Percentiles rank a stretch among this genome's conserved stretches.
These are phyloP conservation scores for Xestobium rufovillosum DNA, from an alignment of 2,888 invertebrate genomes.

Conservation along the genomic window DNA sequence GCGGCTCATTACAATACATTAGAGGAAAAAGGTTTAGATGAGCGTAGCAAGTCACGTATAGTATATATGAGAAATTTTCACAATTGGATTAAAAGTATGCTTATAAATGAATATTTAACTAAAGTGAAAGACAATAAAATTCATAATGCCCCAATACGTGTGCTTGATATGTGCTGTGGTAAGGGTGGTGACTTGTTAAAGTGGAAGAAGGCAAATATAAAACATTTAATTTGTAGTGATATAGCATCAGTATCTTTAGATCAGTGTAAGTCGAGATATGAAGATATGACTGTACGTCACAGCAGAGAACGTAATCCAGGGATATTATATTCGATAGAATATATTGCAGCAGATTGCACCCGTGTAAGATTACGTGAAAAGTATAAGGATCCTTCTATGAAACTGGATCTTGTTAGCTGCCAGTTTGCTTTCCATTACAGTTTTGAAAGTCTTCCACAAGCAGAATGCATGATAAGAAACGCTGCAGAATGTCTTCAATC, in stretches of 20 bases:
- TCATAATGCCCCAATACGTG: constrained; percentile 59
- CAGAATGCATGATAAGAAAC: constrained; percentile 87
- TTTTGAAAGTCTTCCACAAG: constrained; percentile 83
- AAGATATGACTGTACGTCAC: constrained; percentile 50
- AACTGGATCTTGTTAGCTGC: constrained; percentile 87
- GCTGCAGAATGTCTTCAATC: constrained; percentile 80
- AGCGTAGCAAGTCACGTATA: constrained; percentile 82
- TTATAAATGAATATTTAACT: constrained; percentile 76
- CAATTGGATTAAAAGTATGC: constrained; percentile 96
- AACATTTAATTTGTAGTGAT: constrained; percentile 82
- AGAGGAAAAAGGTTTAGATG: constrained; percentile 71
- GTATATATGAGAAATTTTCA: constrained; percentile 94
- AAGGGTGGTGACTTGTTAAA: constrained; percentile 99
- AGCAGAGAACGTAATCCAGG: constrained; percentile 31
- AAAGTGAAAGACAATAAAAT: constrained; percentile 57
- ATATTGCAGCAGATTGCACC: constrained; percentile 89
- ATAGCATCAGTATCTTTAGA: constrained; percentile 89
- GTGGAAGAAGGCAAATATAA: constrained; percentile 79
- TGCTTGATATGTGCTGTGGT: constrained; percentile 94
- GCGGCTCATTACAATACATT: constrained; percentile 92
- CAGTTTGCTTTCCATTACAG: constrained; percentile 99
- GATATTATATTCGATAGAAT: constrained; percentile 73
- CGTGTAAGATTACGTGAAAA: constrained; percentile 69
- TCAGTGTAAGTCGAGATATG: constrained; percentile 80
- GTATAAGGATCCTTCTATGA: constrained; percentile 68